phyloP scores from a whole-genome alignment of 2,888 invertebrate genomes.

The Pelosia muscerda region DNA sequence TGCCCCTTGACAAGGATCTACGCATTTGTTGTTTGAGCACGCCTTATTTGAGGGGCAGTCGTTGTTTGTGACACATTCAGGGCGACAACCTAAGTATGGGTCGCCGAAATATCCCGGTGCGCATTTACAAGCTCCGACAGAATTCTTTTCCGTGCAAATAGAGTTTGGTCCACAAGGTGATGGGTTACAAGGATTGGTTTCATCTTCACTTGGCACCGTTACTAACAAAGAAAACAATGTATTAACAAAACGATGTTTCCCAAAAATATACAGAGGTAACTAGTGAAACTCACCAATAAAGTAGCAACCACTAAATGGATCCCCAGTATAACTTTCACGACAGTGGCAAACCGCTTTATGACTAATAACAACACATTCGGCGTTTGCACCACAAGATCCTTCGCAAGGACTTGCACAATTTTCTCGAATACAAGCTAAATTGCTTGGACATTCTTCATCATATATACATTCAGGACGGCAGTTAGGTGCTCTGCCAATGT shows the following conservation, averaged over 20 bases:
- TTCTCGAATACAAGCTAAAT: constrained; percentile 93
- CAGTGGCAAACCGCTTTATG: constrained; percentile 95
- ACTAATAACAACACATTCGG: constrained; percentile 92
- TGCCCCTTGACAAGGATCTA: constrained; percentile 93
- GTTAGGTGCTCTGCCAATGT: constrained; percentile 93
- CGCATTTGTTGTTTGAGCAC: constrained; percentile 94
- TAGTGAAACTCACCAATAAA: constrained; percentile 74
- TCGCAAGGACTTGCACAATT: constrained; percentile 94
- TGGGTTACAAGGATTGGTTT: constrained; percentile 92
- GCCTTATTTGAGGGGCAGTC: constrained; percentile 92
- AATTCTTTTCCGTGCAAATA: constrained; percentile 93
- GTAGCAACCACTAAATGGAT: constrained; percentile 93
- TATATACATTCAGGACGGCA: constrained; percentile 95
- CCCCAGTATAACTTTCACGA: constrained; percentile 92
- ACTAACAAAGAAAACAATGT: constrained; percentile 67
- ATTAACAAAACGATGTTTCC: background rate
- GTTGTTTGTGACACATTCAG: constrained; percentile 94
- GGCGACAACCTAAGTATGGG: constrained; percentile 94
- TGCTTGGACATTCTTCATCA: constrained; percentile 94
- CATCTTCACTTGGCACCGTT: constrained; percentile 88
- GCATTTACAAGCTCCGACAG: constrained; percentile 94
- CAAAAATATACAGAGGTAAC: constrained; percentile 1
- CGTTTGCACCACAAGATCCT: constrained; percentile 93
- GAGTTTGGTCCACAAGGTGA: constrained; percentile 96
- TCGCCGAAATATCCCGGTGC: constrained; percentile 94